A percentile compares a stretch with the other conserved stretches of the same genome.
Evolutionary conservation across 2,113 vertebrate genomes (phyloP).

Genomic region (Albula glossodonta): DNA sequence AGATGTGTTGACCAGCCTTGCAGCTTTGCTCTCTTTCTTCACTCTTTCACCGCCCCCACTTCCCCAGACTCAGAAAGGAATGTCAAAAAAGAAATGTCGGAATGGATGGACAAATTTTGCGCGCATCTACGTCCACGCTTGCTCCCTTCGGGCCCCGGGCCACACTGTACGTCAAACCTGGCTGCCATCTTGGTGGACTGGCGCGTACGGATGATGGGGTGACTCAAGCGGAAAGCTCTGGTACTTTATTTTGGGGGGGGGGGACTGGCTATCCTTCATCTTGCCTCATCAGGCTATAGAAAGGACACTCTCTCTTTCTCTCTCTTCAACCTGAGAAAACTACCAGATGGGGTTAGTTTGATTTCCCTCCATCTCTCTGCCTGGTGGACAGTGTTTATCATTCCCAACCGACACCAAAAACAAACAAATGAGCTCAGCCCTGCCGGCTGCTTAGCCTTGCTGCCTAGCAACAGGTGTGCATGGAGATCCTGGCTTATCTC

Average conservation of each 20-base stretch:
- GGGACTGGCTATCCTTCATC: neutral
- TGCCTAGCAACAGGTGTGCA: slow-evolving; percentile 37
- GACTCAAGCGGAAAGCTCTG: neutral
- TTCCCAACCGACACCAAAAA: slow-evolving; percentile 38
- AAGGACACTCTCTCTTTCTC: slow-evolving; percentile 5
- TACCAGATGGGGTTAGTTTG: slow-evolving; percentile 28
- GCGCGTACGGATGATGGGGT: neutral
- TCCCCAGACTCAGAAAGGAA: neutral
- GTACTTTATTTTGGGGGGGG: neutral
- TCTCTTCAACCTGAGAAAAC: slow-evolving; percentile 16
- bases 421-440: slow-evolving; percentile 41
- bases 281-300: neutral
- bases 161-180: neutral
- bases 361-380: neutral
- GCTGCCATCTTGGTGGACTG: neutral
- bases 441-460: slow-evolving; percentile 19
- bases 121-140: neutral
- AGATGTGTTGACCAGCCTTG: too few relatives aligned
- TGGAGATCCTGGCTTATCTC: slow-evolving; percentile 26
- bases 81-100: neutral
- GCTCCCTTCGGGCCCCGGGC: neutral
- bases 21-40: too few relatives aligned
- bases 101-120: neutral
- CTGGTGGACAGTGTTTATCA: slow-evolving; percentile 28
- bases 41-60: neutral